A percentile compares a stretch with the other conserved stretches of the same genome.
Conservation (phyloP, 2,797 vertebrate species). For the Malacoraja senta region DNA sequence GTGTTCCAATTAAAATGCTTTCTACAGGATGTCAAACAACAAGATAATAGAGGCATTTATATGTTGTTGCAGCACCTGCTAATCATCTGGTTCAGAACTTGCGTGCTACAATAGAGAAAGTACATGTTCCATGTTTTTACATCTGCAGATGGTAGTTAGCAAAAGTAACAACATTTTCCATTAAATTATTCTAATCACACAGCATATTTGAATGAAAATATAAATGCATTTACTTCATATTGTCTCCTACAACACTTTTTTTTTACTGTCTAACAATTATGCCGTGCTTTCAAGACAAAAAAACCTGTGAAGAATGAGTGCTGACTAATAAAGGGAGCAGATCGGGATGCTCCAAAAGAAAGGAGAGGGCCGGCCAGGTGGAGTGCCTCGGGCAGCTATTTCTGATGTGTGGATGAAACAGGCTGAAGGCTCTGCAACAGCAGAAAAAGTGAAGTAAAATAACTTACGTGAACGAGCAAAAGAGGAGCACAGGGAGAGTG, state of each 20-base stretch:
- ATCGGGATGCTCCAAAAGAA: not conserved
- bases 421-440: not conserved
- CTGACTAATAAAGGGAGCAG: not conserved
- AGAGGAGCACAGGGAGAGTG: not conserved
- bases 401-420: not conserved
- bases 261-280: not conserved
- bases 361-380: not conserved
- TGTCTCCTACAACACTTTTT: no score
- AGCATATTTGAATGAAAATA: not conserved
- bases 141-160: not conserved
- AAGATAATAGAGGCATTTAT: slow-evolving; percentile 10
- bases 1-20: slow-evolving; percentile 26
- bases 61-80: slow-evolving; percentile 26
- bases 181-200: not conserved
- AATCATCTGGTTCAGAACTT: slow-evolving; percentile 13
- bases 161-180: slow-evolving; percentile 1
- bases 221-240: not conserved
- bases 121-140: not conserved
- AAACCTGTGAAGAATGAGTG: not conserved
- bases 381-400: not conserved
- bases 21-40: slow-evolving; percentile 5
- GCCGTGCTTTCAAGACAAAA: not conserved
- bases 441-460: not conserved
- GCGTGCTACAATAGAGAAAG: not conserved
- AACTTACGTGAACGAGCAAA: no score